Evolutionary conservation across 2,797 vertebrate genomes (phyloP), one percentile per base, ranked within the genome.

Genomic region (Scleropages formosus): DNA sequence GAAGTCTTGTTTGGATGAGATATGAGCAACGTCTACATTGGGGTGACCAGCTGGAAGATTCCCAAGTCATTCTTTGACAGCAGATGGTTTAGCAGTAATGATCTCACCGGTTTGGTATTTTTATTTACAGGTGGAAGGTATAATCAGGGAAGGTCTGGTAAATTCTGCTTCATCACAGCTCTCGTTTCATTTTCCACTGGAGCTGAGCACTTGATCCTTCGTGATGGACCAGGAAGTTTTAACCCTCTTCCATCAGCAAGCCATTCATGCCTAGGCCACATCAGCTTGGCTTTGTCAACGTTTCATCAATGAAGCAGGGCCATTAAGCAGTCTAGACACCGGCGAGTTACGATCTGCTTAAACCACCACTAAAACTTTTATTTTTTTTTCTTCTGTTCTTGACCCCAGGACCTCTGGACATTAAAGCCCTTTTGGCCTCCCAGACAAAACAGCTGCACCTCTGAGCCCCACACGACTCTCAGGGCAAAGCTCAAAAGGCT

Each of bases 291-390:
- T 76, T 76, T 83, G 88, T 88, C 89, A 89, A 90, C 88, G 89
- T 90, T 88, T 91, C 86, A 92, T 87, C 83, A 82, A 83, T 75
- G 86, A 85, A 84, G 85, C 89, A 88, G 89, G 89, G 73, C 85
- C 84, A 88, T 92, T 90, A 88, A 90, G 85, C 76, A 79, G 91
- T 92, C 91, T 92, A 92, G 91, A 93, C 91, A 79, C 80, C 44
- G 81, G 60, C 82, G 83, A 80, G 87, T 88, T 87, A 88, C 78
- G 83, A 86, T 84, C 82, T 74, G 65, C 77, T 82, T 79, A 81
- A 80, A 84, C 79, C 82, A 80, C 81, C 79, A 83, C 82, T 82
- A 84, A 89, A 82, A 82, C 84, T 88, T 89, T 89, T 85, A 84
- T 88, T 90, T 83, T 88, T 90, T 83, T 75, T 86, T 85, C 85